Base-by-base conservation (phyloP, 2,113 vertebrate species). In the Etia nguti region DNA sequence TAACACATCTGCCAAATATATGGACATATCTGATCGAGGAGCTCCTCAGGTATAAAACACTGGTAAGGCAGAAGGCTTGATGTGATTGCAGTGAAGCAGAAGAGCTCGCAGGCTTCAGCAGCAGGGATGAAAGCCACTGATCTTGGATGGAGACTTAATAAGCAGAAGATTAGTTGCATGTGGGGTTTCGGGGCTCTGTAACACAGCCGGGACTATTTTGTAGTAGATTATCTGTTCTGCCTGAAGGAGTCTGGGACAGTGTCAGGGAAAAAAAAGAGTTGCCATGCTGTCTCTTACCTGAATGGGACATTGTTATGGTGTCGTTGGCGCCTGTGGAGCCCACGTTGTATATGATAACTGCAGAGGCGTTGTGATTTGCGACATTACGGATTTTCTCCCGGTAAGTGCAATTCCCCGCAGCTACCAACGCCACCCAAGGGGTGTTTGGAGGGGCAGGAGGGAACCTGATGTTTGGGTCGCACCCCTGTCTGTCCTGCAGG, bases 261-360 rank as follows among this genome's bases (percentile, higher is more conserved):
- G 1, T 16, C 8, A 2, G 38, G 48, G 9, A n/a, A 43, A 77
- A 34, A n/a, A 43, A 77, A 34, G 26, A 77, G 38, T 3, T 31
- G 77, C 20, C 15, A 75, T 48, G n/a, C 12, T 8, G 9, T 4
- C 9, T 20, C 97, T 97, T 95, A 99, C 99, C 99, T 96, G 97
- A 95, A 84, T 99, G 97, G 81, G 97, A 91, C 98, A 99, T 99
- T 54, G 98, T 99, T 90, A 98, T 97, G 93, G 98, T 99, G 90
- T 99, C 98, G 90, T 99, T 99, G 93, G 96, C 95, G 90, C 95
- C 97, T 88, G 89, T 90, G 93, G 98, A 96, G 80, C 97, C 98
- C 96, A 97, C 26, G 88, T 99, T 99, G 94, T 98, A 99, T 73
- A 99, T 97, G 87, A 99, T 97, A 85, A 99, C 98, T 1, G 98